A percentile compares a stretch with the other conserved stretches of the same genome.
These are phyloP conservation scores for Ethmia dodecea DNA, from an alignment of 2,888 invertebrate species.

Conservation along the genomic window DNA sequence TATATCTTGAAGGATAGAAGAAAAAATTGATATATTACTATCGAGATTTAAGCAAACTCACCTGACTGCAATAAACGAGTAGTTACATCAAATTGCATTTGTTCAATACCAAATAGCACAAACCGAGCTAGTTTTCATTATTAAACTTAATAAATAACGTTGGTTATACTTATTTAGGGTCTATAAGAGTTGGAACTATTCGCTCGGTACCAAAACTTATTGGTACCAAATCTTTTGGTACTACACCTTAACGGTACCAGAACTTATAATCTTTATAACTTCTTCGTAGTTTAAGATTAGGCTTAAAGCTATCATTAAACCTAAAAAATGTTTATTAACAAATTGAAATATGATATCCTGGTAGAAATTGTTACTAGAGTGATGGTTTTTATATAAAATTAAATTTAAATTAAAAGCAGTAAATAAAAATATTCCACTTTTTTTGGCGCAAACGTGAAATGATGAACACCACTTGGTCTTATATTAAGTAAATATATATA, in stretches of 20 bases:
- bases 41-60: constrained; percentile 2
- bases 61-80: constrained; percentile 7
- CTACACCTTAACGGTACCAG: background rate
- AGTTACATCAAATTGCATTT: constrained; percentile 70
- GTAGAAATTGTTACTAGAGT: constrained; percentile 76
- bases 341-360: constrained; percentile 63
- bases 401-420: constrained; percentile 46
- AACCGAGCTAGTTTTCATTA: constrained; percentile 57
- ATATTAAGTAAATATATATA: constrained; percentile 19
- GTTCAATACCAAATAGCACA: constrained; percentile 71
- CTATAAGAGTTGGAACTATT: constrained; percentile 7
- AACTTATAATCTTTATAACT: constrained; percentile 55
- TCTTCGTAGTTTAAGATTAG: constrained; percentile 69
- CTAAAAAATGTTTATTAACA: constrained; percentile 61
- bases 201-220: constrained; percentile 23
- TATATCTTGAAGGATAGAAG: too few relatives aligned
- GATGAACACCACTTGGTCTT: constrained; percentile 40
- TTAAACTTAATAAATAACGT: constrained; percentile 37
- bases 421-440: constrained; percentile 42
- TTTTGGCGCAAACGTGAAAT: constrained; percentile 32
- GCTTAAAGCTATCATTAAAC: constrained; percentile 64
- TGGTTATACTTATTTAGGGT: background rate
- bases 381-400: constrained; percentile 71
- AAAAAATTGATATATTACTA: too few relatives aligned
- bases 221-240: constrained; percentile 26